Base-by-base conservation (phyloP, 1,140 invertebrate genomes). In the Ganaspis sp. region DNA sequence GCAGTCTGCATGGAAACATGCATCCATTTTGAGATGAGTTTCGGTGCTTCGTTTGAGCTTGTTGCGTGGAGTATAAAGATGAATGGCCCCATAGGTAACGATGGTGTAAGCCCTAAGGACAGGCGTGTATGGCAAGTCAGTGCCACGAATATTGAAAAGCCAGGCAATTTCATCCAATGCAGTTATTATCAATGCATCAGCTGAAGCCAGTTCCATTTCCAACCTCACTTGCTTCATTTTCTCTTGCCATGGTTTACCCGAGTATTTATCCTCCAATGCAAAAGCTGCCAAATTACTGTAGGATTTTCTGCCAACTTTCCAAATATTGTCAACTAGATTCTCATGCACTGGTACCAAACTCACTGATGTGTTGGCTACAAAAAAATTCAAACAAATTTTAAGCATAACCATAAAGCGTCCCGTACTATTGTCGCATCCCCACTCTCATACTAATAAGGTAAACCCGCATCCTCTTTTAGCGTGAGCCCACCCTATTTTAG, bases 151-250 rank as follows among this genome's bases (percentile, higher is more conserved):
- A 88, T 99, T 99, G 17, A 99, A 93, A 5, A 99, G 89, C 96
- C 98, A 99, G 1, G 97, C 97, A 17, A 98, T 95, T 90, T 99
- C 97, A 84, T 98, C 97, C 40, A 99, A 88, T 1, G 97, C 95
- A 0, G 97, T 98, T 1, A 99, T 92, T 9, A 99, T 92, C 87
- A 98, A 93, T 0, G 96, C 95, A 83, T 97, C 95, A 3, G 94
- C 95, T 5, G 92, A 93, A 34, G 93, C 87, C 0, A 93, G 87
- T 26, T 92, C 91, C 84, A 98, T 92, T 79, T 95, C 93, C 34
- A 92, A 87, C 8, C 96, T 90, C 1, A 97, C 91, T 40, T 93
- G 91, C 15, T 89, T 86, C 0, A 98, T 91, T 90, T 98, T 98
- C 8, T 94, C 92, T 58, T 93, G 92, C 95, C 96, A 97, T 9